phyloP scores from a whole-genome alignment of 2,797 vertebrate genomes.

The Pachyuromys duprasi region DNA sequence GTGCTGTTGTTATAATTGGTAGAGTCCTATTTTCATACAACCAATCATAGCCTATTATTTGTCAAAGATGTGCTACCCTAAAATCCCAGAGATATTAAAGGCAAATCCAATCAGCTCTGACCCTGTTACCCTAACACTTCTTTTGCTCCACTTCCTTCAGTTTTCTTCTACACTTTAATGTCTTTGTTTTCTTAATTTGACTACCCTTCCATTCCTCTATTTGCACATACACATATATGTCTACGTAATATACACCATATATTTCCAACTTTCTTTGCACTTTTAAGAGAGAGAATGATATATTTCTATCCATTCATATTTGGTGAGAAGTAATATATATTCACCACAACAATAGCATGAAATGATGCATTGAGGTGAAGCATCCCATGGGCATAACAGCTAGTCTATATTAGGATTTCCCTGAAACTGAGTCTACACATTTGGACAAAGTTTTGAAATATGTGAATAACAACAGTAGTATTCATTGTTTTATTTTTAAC shows the following conservation, averaged over 20 bases:
- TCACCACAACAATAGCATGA: not conserved
- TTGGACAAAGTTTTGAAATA: not conserved
- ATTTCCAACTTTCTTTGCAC: no score
- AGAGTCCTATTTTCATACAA: not conserved
- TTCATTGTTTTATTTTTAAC: not conserved
- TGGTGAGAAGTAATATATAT: not conserved
- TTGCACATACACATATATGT: not conserved
- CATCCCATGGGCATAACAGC: not conserved
- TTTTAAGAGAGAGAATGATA: not conserved
- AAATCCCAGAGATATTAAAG: no score
- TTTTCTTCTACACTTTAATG: no score
- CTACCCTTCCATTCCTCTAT: no score
- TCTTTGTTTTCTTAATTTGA: no score
- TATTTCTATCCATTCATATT: not conserved
- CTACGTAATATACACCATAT: not conserved
- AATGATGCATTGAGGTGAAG: not conserved
- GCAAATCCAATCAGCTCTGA: no score
- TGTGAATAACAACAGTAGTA: not conserved
- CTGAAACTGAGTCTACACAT: not conserved
- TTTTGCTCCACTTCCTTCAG: no score
- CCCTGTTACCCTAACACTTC: no score
- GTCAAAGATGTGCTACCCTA: no score
- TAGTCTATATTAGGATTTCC: not conserved
- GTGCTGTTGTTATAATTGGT: not conserved
- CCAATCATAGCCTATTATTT: not conserved